phyloP scores from a whole-genome alignment of 2,888 invertebrate species.

The Leucophenga maculata region DNA sequence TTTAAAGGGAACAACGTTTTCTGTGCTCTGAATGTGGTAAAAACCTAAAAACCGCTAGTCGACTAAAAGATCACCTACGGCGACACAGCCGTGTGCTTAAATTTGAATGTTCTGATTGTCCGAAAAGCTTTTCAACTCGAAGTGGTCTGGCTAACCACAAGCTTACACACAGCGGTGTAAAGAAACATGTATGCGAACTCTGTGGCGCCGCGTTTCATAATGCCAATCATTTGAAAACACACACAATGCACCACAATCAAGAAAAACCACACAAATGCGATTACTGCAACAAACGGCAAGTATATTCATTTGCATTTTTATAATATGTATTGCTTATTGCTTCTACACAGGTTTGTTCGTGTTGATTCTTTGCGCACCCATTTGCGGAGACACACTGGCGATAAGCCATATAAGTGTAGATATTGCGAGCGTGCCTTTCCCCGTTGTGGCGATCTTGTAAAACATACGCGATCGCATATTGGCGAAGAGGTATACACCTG shows the following conservation, averaged over 20 bases:
- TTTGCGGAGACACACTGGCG: conserved; percentile 75
- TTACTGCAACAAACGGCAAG: conserved; percentile 52
- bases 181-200: conserved; percentile 77
- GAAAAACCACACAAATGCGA: conserved; percentile 64
- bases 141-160: conserved; percentile 74
- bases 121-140: conserved; percentile 75
- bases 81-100: conserved; percentile 75
- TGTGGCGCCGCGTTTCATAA: conserved; percentile 77
- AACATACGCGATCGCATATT: conserved; percentile 74
- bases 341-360: conserved; percentile 71
- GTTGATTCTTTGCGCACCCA: conserved; percentile 76
- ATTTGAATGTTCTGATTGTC: conserved; percentile 74
- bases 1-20: conserved; percentile 73
- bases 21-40: conserved; percentile 76
- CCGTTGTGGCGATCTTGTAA: conserved; percentile 76
- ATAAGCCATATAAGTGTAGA: conserved; percentile 66
- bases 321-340: neutral
- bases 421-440: conserved; percentile 75
- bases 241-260: conserved; percentile 78
- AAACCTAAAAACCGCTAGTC: conserved; percentile 74
- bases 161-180: conserved; percentile 73
- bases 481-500: conserved; percentile 76
- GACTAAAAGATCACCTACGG: conserved; percentile 75
- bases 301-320: neutral
- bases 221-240: conserved; percentile 76